These are phyloP conservation scores for Galleria mellonella DNA, from an alignment of 1,140 invertebrate species.

Conservation along the genomic window DNA sequence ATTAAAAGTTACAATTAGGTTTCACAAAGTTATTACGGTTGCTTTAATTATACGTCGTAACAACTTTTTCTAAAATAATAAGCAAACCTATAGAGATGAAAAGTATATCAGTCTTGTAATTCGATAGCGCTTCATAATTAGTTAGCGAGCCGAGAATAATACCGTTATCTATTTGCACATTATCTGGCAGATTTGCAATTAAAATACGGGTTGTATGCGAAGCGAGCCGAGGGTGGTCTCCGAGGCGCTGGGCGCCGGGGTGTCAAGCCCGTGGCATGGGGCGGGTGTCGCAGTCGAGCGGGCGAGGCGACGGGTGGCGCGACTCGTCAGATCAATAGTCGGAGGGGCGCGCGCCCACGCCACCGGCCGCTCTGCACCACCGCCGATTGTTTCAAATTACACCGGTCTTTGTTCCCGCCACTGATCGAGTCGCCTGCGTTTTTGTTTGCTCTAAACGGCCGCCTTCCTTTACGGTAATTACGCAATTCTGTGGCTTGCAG, in stretches of 20 bases:
- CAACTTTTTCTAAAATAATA: slow-evolving; percentile 2
- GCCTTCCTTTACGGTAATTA: slow-evolving; percentile 69
- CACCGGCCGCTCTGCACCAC: slow-evolving; percentile 43
- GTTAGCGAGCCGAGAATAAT: slow-evolving; percentile 64
- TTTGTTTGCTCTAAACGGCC: slow-evolving; percentile 62
- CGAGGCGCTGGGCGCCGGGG: slow-evolving; percentile 17
- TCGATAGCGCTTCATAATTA: slow-evolving; percentile 61
- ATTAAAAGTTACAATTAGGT: slow-evolving; percentile 3
- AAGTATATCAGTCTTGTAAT: slow-evolving; percentile 30
- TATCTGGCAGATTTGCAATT: slow-evolving; percentile 73
- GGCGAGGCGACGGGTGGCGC: slow-evolving; percentile 32
- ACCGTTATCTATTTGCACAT: slow-evolving; percentile 71
- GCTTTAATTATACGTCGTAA: slow-evolving; percentile 5
- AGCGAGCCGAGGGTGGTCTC: slow-evolving; percentile 23
- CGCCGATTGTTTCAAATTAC: slow-evolving; percentile 71
- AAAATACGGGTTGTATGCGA: slow-evolving; percentile 62
- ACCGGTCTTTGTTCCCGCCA: slow-evolving; percentile 61
- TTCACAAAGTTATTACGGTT: background rate
- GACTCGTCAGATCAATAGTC: slow-evolving; percentile 68
- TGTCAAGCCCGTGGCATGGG: slow-evolving; percentile 11
- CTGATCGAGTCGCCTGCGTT: slow-evolving; percentile 61
- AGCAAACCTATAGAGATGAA: slow-evolving; percentile 5
- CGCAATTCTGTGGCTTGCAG: slow-evolving; percentile 49
- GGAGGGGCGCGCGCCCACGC: slow-evolving; percentile 55
- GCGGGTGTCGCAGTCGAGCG: slow-evolving; percentile 18